These are phyloP conservation scores for Apodemus agrarius DNA, from an alignment of 2,797 vertebrate genomes.

Conservation along the genomic window DNA sequence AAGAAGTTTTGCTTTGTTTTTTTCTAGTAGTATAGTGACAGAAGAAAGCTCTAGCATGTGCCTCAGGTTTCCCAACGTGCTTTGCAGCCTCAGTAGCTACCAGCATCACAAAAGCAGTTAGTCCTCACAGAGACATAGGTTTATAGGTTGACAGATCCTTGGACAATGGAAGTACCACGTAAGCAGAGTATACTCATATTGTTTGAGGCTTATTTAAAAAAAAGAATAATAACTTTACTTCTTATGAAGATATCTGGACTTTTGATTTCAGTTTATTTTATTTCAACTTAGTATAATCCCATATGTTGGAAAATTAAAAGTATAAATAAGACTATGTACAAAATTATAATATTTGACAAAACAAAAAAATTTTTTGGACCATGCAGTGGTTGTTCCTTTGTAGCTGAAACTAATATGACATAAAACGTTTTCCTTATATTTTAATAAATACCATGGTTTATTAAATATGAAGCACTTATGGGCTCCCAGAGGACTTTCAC, in stretches of 20 bases:
- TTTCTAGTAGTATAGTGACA: neutral
- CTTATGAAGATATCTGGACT: neutral
- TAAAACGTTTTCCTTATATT: neutral
- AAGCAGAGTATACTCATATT: neutral
- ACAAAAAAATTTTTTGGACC: neutral
- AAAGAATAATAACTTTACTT: neutral
- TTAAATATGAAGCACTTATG: neutral
- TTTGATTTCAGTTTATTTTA: constrained; percentile 17
- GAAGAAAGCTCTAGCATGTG: neutral
- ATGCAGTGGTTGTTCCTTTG: neutral
- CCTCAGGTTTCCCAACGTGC: fast-evolving
- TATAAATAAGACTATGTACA: neutral
- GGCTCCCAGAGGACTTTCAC: neutral
- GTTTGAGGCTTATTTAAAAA: neutral
- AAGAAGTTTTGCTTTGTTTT: neutral
- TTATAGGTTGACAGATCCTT: neutral
- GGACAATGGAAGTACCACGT: too few species aligned
- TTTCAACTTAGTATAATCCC: neutral
- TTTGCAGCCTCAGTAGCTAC: neutral
- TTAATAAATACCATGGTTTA: neutral
- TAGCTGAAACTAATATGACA: neutral
- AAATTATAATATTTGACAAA: neutral
- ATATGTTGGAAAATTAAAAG: neutral
- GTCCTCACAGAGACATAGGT: fast-evolving
- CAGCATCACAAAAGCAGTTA: neutral